Evolutionary conservation across 2,888 invertebrate species (phyloP).

Genomic region (Rhorus exstirpatorius): DNA sequence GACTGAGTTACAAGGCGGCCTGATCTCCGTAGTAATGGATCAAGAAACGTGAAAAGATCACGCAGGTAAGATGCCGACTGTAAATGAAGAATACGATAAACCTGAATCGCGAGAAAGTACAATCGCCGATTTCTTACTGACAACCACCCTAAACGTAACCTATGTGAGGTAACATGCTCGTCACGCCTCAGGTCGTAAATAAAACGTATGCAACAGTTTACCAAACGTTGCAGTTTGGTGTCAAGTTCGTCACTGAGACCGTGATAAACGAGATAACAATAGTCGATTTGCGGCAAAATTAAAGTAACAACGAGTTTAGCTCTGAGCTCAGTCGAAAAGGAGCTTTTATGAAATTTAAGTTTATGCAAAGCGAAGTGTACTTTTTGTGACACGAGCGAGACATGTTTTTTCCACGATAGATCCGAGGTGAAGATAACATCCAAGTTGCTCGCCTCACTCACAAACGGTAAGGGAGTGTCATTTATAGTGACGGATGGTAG

Average conservation of each 20-base stretch:
- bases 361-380: not conserved
- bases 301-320: constrained; percentile 13
- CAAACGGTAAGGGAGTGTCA: not conserved
- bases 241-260: constrained; percentile 6
- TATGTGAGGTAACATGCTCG: constrained; percentile 25
- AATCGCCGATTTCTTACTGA: not conserved
- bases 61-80: not conserved
- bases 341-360: not conserved
- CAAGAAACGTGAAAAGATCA: not conserved
- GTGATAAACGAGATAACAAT: not conserved
- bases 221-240: constrained; percentile 5
- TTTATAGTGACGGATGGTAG: not conserved
- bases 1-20: not conserved
- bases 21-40: not conserved
- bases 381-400: no score
- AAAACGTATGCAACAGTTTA: constrained; percentile 22
- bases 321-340: not conserved
- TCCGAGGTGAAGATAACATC: not conserved
- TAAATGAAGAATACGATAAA: no score
- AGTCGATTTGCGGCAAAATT: not conserved
- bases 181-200: constrained; percentile 4
- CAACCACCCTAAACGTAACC: not conserved
- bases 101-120: constrained; percentile 3
- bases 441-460: not conserved
- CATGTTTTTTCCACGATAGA: not conserved